phyloP scores from a whole-genome alignment of 2,797 vertebrate species.

The Austrolebias charrua region DNA sequence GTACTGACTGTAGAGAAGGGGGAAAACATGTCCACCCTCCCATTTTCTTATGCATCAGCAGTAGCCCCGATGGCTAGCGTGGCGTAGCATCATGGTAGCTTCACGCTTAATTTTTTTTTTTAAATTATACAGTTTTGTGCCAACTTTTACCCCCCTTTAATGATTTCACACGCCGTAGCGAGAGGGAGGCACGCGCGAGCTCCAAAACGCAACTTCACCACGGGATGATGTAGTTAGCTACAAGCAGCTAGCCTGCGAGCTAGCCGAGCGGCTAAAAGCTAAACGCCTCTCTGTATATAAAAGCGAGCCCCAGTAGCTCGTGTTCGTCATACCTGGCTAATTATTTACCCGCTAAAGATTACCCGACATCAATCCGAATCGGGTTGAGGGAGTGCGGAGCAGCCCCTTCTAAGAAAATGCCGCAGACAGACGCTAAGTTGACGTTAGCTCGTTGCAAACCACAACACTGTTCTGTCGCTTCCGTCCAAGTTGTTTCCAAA shows the following conservation, averaged over 20 bases:
- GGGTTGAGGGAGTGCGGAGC: not conserved
- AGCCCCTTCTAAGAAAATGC: not conserved
- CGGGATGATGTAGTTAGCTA: constrained; percentile 49
- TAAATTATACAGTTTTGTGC: constrained; percentile 31
- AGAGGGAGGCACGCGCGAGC: constrained; percentile 22
- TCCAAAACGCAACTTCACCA: constrained; percentile 45
- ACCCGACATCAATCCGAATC: not conserved
- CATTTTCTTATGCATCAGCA: constrained; percentile 84
- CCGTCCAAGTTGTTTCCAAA: constrained; percentile 70
- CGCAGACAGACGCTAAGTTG: constrained; percentile 46
- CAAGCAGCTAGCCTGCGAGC: constrained; percentile 66
- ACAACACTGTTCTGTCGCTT: constrained; percentile 46
- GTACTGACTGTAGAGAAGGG: constrained; percentile 70
- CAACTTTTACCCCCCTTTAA: constrained; percentile 28
- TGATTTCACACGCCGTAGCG: constrained; percentile 11
- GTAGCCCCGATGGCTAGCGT: constrained; percentile 77
- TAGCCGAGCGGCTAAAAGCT: constrained; percentile 61
- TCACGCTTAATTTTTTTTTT: too few relatives aligned
- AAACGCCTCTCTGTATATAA: constrained; percentile 50
- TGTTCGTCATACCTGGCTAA: constrained; percentile 15
- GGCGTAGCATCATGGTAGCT: constrained; percentile 79
- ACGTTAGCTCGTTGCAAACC: constrained; percentile 60
- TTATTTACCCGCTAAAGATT: constrained; percentile 3
- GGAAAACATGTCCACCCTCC: constrained; percentile 85
- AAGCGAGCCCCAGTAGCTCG: constrained; percentile 19